A percentile compares a stretch with the other conserved stretches of the same genome.
These are phyloP conservation scores for Colossoma macropomum DNA, from an alignment of 2,113 vertebrate genomes.

Conservation along the genomic window DNA sequence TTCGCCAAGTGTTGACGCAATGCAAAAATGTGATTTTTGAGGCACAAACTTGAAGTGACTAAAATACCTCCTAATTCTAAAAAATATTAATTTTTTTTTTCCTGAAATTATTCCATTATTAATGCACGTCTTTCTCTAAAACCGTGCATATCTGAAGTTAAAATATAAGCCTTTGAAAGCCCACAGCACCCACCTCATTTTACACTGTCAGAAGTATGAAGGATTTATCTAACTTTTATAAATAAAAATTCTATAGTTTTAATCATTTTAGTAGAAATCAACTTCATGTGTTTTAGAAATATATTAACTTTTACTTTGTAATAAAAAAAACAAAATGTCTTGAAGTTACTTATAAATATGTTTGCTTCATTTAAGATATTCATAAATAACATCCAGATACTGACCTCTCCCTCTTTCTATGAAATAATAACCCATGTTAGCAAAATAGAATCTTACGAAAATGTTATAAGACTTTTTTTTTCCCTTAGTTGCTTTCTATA, in stretches of 20 bases:
- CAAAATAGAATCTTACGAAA: slow-evolving; percentile 85
- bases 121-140: slow-evolving; percentile 70
- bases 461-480: slow-evolving; percentile 75
- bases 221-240: slow-evolving; percentile 74
- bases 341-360: slow-evolving; percentile 84
- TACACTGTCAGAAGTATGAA: slow-evolving; percentile 60
- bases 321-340: slow-evolving; percentile 84
- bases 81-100: slow-evolving; percentile 80
- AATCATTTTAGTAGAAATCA: slow-evolving; percentile 80
- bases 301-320: slow-evolving; percentile 84
- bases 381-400: slow-evolving; percentile 87
- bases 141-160: slow-evolving; percentile 71
- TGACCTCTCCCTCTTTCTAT: slow-evolving; percentile 81
- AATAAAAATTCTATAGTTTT: slow-evolving; percentile 83
- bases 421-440: slow-evolving; percentile 86
- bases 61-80: slow-evolving; percentile 83
- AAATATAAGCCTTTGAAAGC: slow-evolving; percentile 70
- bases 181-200: slow-evolving; percentile 55
- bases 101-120: slow-evolving; percentile 73
- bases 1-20: slow-evolving; percentile 72
- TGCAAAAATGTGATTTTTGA: slow-evolving; percentile 76
- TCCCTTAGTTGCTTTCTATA: slow-evolving; percentile 79
- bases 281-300: slow-evolving; percentile 82
- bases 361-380: slow-evolving; percentile 77
- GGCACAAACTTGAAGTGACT: slow-evolving; percentile 81